A percentile compares a stretch with the other conserved stretches of the same genome.
Evolutionary conservation across 2,888 invertebrate genomes (phyloP).

Genomic region (Sisyra nigra): DNA sequence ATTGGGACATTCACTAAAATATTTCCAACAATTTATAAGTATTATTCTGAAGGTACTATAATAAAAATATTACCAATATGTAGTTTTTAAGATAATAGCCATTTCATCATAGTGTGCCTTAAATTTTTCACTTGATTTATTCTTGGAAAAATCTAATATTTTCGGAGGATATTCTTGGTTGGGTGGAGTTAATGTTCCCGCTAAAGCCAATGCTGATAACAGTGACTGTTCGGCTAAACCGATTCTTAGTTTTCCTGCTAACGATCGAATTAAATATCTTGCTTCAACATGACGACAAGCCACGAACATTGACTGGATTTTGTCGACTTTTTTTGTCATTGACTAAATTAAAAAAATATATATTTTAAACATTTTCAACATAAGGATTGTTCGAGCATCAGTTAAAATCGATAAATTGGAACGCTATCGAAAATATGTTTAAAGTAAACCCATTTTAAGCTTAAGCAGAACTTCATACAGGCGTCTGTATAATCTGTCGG

Average conservation of each 20-base stretch:
- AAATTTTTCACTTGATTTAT: constrained; percentile 44
- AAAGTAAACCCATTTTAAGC: too few species aligned
- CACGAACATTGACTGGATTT: constrained; percentile 83
- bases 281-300: constrained; percentile 82
- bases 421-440: too few species aligned
- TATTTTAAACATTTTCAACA: background rate
- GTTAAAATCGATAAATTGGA: too few species aligned
- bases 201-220: constrained; percentile 76
- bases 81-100: constrained; percentile 70
- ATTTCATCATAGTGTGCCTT: constrained; percentile 61
- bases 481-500: too few species aligned
- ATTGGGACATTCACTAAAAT: constrained; percentile 80
- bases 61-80: constrained; percentile 60
- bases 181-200: constrained; percentile 66
- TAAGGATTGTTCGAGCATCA: too few species aligned
- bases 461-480: too few species aligned
- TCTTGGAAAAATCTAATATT: constrained; percentile 44
- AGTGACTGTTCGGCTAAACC: constrained; percentile 96
- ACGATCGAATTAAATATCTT: constrained; percentile 72
- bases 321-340: constrained; percentile 72
- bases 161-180: constrained; percentile 43
- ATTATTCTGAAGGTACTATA: too few species aligned
- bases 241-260: constrained; percentile 88
- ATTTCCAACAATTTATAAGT: constrained; percentile 2
- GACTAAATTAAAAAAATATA: constrained; percentile 31